Evolutionary conservation across 1,140 invertebrate genomes (phyloP).

Genomic region (Trinorchestia longiramus): DNA sequence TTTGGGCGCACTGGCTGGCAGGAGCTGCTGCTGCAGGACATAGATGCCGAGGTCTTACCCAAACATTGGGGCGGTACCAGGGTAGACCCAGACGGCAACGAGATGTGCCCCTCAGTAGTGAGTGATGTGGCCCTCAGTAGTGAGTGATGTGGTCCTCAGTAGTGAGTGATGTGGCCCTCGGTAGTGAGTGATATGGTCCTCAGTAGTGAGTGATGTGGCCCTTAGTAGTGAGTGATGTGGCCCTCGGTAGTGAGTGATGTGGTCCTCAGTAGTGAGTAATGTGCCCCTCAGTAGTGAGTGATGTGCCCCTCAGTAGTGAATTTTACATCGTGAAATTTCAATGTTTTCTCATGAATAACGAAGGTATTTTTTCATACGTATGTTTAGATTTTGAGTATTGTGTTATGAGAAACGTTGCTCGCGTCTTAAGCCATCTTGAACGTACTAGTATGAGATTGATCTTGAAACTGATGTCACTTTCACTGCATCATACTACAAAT

Average conservation of each 20-base stretch:
- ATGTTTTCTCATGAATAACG: too few species aligned
- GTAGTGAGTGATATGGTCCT: neutral
- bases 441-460: too few species aligned
- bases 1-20: constrained; percentile 84
- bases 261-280: neutral
- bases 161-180: neutral
- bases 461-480: too few species aligned
- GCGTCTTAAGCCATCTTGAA: too few species aligned
- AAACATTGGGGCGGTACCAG: constrained; percentile 83
- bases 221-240: neutral
- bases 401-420: too few species aligned
- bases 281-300: neutral
- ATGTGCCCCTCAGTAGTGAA: neutral
- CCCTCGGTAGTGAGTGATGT: neutral
- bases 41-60: constrained; percentile 82
- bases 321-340: too few species aligned
- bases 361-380: too few species aligned
- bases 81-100: constrained; percentile 82
- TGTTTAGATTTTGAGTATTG: too few species aligned
- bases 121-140: neutral
- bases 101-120: constrained; percentile 53
- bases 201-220: neutral
- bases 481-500: too few species aligned
- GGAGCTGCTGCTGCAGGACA: constrained; percentile 76
- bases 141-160: constrained; percentile 1